Evolutionary conservation across 2,797 vertebrate species (phyloP).

Genomic region (Protonibea diacanthus): DNA sequence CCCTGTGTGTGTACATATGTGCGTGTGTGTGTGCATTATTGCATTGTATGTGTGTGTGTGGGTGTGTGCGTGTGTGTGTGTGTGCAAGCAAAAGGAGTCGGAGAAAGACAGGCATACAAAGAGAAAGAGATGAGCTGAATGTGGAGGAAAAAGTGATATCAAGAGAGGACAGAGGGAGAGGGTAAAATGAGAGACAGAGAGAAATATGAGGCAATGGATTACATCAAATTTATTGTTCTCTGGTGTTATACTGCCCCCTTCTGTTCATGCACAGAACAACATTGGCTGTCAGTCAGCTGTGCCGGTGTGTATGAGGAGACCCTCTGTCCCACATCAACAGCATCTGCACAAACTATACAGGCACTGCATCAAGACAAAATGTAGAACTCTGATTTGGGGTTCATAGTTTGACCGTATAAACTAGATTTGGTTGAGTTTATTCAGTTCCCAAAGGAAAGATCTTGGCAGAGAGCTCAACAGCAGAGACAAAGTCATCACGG

Average conservation of each 20-base stretch:
- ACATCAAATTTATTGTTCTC: constrained; percentile 44
- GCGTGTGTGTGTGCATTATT: constrained; percentile 2
- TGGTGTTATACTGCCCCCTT: constrained; percentile 82
- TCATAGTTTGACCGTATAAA: constrained; percentile 70
- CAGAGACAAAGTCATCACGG: constrained; percentile 59
- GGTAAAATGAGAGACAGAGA: constrained; percentile 61
- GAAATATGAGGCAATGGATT: constrained; percentile 53
- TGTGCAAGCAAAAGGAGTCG: constrained; percentile 26
- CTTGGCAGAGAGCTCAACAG: constrained; percentile 64
- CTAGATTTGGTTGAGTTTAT: constrained; percentile 61
- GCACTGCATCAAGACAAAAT: constrained; percentile 43
- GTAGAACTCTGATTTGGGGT: constrained; percentile 70
- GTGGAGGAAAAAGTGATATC: constrained; percentile 60
- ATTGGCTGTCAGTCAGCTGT: constrained; percentile 22
- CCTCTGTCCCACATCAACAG: constrained; percentile 44
- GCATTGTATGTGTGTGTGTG: constrained; percentile 14
- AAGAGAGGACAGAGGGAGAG: constrained; percentile 54
- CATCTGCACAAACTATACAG: constrained; percentile 45
- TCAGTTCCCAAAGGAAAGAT: constrained; percentile 64
- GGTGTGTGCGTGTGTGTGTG: constrained; percentile 4
- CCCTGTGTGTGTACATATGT: constrained; percentile 27
- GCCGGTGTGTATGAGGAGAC: constrained; percentile 27
- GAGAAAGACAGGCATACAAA: constrained; percentile 63
- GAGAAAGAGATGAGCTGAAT: constrained; percentile 63
- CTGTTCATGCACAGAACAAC: constrained; percentile 54